These are phyloP conservation scores for Apodemia mormo DNA, from an alignment of 2,888 invertebrate genomes.

Conservation along the genomic window DNA sequence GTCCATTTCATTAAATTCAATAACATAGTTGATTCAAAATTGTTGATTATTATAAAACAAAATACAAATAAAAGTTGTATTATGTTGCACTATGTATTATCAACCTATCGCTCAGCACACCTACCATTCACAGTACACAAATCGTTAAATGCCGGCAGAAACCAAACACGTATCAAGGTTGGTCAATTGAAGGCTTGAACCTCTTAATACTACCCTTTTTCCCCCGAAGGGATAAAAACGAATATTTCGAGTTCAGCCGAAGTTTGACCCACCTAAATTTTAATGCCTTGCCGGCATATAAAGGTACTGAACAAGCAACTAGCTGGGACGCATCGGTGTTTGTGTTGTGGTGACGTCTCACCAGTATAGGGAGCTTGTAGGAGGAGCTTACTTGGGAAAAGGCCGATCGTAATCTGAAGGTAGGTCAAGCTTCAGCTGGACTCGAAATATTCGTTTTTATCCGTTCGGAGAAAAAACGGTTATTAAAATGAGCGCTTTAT, in stretches of 20 bases:
- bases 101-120: background rate
- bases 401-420: background rate
- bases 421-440: conserved; percentile 14
- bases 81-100: too few relatives aligned
- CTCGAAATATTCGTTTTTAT: conserved; percentile 20
- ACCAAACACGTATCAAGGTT: conserved; percentile 19
- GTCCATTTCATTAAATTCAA: too few relatives aligned
- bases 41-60: too few relatives aligned
- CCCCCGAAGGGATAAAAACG: conserved; percentile 23
- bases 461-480: conserved; percentile 23
- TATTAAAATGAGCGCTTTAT: background rate
- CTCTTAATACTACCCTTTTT: conserved; percentile 24
- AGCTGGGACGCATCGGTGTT: too few relatives aligned
- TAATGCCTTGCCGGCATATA: too few relatives aligned
- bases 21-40: too few relatives aligned
- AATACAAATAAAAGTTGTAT: too few relatives aligned
- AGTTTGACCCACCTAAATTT: conserved; percentile 9
- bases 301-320: too few relatives aligned
- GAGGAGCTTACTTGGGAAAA: too few relatives aligned
- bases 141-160: conserved; percentile 7
- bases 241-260: conserved; percentile 20
- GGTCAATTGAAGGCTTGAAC: conserved; percentile 24
- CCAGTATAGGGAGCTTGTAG: too few relatives aligned
- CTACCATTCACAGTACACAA: background rate
- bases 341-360: too few relatives aligned